Percentiles rank a stretch among this genome's conserved stretches.
These are phyloP conservation scores for Tonatia bakeri DNA, from an alignment of 2,113 vertebrate species.

Conservation along the genomic window DNA sequence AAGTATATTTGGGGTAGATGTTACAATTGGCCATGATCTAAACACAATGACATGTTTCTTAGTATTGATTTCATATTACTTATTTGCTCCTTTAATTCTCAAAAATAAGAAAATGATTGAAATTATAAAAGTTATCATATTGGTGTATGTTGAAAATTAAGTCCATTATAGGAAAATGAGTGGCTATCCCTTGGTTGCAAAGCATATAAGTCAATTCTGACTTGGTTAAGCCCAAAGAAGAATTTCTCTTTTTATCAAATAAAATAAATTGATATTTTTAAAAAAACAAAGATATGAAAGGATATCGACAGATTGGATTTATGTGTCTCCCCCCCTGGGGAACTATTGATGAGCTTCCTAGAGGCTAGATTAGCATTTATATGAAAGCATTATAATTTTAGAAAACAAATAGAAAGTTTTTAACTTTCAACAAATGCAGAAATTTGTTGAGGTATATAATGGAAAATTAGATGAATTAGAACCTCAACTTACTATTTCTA, in stretches of 20 bases:
- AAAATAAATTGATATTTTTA: slow-evolving; percentile 6
- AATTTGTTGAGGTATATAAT: not conserved
- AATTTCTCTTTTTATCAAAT: not conserved
- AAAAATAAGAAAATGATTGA: slow-evolving; percentile 13
- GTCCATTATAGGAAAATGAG: not conserved
- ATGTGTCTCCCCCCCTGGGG: not conserved
- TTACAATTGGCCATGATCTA: not conserved
- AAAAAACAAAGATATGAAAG: not conserved
- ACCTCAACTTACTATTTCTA: not conserved
- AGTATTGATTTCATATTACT: not conserved
- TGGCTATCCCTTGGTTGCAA: not conserved
- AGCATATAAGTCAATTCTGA: not conserved
- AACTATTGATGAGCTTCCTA: not conserved
- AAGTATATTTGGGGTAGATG: not conserved
- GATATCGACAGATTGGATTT: not conserved
- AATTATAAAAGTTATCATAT: not conserved
- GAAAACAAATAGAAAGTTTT: not conserved
- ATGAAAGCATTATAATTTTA: not conserved
- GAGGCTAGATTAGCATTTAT: not conserved
- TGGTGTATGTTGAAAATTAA: not conserved
- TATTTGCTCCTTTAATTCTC: not conserved
- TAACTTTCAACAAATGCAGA: not conserved
- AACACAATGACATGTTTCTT: not conserved
- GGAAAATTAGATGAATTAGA: not conserved
- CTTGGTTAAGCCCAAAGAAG: not conserved